Conservation (phyloP, 2,113 vertebrate species). For the Pholis gunnellus region DNA sequence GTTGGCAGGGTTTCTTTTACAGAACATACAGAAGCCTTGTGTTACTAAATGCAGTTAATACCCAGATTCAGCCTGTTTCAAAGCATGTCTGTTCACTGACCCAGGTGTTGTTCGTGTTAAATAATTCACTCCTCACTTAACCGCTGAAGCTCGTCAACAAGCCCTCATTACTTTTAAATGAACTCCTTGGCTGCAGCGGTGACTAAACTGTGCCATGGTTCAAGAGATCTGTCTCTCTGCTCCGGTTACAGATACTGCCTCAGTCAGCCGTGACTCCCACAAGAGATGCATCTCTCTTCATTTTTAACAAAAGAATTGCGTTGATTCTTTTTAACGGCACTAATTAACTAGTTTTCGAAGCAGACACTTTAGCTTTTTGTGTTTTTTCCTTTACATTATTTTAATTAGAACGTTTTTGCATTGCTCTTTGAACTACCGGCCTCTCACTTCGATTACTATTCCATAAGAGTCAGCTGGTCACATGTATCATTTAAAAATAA, state of each 20-base stretch:
- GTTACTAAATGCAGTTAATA: conserved; percentile 13
- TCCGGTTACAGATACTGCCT: conserved; percentile 23
- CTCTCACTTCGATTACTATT: neutral
- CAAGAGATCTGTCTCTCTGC: neutral
- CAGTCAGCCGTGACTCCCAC: neutral
- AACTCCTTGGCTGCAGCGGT: conserved; percentile 40
- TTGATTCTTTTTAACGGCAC: neutral
- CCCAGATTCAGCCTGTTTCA: neutral
- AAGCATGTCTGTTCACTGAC: conserved; percentile 21
- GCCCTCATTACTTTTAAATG: conserved; percentile 68
- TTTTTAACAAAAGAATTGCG: neutral
- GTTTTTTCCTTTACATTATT: neutral
- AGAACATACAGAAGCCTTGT: conserved; percentile 12
- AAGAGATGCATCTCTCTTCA: neutral
- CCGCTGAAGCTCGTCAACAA: conserved; percentile 46
- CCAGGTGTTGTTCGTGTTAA: conserved; percentile 41
- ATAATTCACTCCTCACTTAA: conserved; percentile 61
- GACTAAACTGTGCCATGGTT: conserved; percentile 44
- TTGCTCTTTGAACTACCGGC: neutral
- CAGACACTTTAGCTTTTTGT: neutral
- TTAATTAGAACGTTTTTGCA: neutral
- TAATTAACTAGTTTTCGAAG: neutral
- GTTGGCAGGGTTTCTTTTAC: neutral
- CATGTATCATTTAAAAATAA: neutral
- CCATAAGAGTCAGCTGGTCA: neutral